Conservation (phyloP, 2,113 vertebrate species). For the Triplophysa siluroides region DNA sequence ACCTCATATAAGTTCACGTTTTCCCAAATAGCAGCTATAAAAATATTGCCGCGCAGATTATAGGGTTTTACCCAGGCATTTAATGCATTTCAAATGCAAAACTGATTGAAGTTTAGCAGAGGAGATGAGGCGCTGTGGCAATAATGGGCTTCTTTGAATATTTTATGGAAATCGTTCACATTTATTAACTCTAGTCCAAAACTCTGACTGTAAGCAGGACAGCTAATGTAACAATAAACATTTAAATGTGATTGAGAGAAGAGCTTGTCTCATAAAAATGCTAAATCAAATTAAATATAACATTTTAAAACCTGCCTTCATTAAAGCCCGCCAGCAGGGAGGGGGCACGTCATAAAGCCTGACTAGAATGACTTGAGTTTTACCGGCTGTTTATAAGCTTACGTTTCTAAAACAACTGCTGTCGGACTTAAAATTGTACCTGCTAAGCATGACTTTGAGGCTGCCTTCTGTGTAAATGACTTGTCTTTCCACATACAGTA, state of each 20-base stretch:
- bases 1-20: constrained; percentile 67
- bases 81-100: constrained; percentile 81
- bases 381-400: constrained; percentile 49
- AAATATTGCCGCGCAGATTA: constrained; percentile 76
- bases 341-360: constrained; percentile 35
- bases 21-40: constrained; percentile 64
- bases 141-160: constrained; percentile 79
- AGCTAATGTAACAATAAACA: constrained; percentile 74
- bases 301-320: constrained; percentile 71
- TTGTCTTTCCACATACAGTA: neutral
- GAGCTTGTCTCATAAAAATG: constrained; percentile 74
- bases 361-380: constrained; percentile 47
- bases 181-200: constrained; percentile 74
- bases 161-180: constrained; percentile 80
- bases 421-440: neutral
- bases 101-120: constrained; percentile 77
- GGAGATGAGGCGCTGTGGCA: constrained; percentile 75
- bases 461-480: constrained; percentile 51
- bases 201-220: constrained; percentile 69
- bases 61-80: constrained; percentile 70
- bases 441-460: neutral
- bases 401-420: constrained; percentile 50
- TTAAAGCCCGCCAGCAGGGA: constrained; percentile 64
- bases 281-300: constrained; percentile 79
- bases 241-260: constrained; percentile 76